Percentiles rank a stretch among this genome's conserved stretches.
Conservation (phyloP, 2,888 invertebrate genomes). For the Sipunculus nudus region DNA sequence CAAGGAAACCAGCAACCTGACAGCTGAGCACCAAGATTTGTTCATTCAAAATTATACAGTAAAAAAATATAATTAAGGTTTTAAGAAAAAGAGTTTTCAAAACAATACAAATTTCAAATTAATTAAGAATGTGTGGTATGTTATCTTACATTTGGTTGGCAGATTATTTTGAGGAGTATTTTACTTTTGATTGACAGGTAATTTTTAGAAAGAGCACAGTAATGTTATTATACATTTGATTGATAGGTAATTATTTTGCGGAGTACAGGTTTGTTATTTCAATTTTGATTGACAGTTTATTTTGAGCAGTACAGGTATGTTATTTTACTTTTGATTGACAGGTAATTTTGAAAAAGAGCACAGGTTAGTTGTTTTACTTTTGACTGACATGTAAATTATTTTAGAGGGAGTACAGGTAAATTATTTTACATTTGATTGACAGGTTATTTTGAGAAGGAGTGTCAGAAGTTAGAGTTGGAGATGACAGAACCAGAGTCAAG, state of each 20-base stretch:
- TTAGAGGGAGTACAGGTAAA: slow-evolving; percentile 1
- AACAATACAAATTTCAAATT: too few relatives aligned
- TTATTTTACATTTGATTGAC: slow-evolving; percentile 38
- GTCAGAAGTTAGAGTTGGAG: slow-evolving; percentile 92
- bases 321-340: slow-evolving; percentile 39
- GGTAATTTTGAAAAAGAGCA: slow-evolving; percentile 21
- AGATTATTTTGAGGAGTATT: too few relatives aligned
- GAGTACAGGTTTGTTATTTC: neutral
- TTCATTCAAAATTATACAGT: too few relatives aligned
- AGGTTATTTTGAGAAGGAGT: slow-evolving; percentile 93
- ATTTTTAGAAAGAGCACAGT: slow-evolving; percentile 87
- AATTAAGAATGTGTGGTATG: neutral
- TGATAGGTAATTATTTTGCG: slow-evolving; percentile 38
- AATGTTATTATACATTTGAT: slow-evolving; percentile 14
- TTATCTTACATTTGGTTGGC: neutral
- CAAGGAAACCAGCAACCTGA: too few relatives aligned
- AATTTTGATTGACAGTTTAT: neutral
- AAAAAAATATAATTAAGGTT: too few relatives aligned
- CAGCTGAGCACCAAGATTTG: too few relatives aligned
- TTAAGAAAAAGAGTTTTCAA: too few relatives aligned
- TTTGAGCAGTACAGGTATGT: neutral
- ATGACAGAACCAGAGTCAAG: slow-evolving; percentile 96
- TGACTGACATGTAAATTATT: slow-evolving; percentile 18
- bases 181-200: slow-evolving; percentile 69
- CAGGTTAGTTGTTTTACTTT: too few relatives aligned